Conservation (phyloP, 2,888 invertebrate genomes). For the Timema cristinae region DNA sequence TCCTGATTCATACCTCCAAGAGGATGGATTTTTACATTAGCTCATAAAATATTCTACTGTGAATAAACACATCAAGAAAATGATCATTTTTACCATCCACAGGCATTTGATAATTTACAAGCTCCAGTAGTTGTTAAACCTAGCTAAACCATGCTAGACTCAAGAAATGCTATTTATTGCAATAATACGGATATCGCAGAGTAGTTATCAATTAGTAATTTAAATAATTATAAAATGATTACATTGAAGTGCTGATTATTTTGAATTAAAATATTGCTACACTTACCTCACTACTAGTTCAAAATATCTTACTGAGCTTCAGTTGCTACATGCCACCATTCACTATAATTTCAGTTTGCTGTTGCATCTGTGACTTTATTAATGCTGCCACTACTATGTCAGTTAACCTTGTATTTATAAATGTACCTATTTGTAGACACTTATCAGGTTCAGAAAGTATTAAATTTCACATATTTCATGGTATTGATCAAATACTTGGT, state of each 20-base stretch:
- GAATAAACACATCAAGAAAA: neutral
- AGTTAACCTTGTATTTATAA: neutral
- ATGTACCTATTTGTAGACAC: neutral
- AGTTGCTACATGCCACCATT: constrained; percentile 3
- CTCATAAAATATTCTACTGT: neutral
- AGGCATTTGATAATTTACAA: neutral
- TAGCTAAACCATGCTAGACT: neutral
- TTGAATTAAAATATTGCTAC: neutral
- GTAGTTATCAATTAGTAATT: neutral
- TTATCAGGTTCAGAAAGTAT: neutral
- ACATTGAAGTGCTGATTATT: neutral
- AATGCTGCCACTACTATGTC: neutral
- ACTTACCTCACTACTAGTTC: neutral
- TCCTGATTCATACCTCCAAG: constrained; percentile 1
- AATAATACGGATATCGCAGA: constrained; percentile 5
- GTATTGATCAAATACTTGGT: no score
- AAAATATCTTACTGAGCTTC: neutral
- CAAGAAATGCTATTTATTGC: constrained; percentile 3
- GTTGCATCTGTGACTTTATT: neutral
- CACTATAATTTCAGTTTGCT: neutral
- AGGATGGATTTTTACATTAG: neutral
- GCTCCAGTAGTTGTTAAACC: constrained; percentile 1
- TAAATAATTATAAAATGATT: neutral
- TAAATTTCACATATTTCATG: neutral
- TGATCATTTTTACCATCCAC: constrained; percentile 3